Base-by-base conservation (phyloP, 2,797 vertebrate species). In the Scarus forsteni region DNA sequence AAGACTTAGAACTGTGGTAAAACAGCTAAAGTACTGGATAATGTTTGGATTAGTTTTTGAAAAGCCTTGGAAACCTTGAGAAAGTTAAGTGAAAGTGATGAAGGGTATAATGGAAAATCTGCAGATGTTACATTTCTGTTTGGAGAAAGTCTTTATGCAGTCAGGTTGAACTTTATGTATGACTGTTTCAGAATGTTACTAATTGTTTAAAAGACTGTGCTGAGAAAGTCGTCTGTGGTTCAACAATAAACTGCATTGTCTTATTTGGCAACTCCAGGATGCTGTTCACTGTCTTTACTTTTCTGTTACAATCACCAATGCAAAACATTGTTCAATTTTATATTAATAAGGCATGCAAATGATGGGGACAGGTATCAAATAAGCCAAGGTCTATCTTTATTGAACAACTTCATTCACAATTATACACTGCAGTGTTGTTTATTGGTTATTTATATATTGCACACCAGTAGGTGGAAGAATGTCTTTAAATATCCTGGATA, bases 221-320 rank as follows among this genome's bases (percentile, higher is more conserved):
- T 10, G 11, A 34, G 7, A 9, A 58, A 8, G 2, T 3, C 27
- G 16, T 12, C 0, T 0, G 10, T 40, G 7, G 34, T 65, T 71
- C 6, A 11, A 27, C 12, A 18, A 46, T 40, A 56, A 65, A 53
- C 38, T 60, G 50, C 11, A 57, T 65, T 65, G 56, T 10, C 79
- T 78, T 76, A 6, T 57, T 75, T 76, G 39, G 6, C 43, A 35
- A 10, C 1, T 8, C 59, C 18, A 50, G 5, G 1, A 19, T 59
- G 38, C 11, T 42, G 36, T 51, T 45, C 27, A 12, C 48, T 11
- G 15, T 57, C 14, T 64, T 61, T 40, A 10, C 13, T 0, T 35
- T 13, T 7, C 13, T 44, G 43, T 39, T 10, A 44, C 6, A 13
- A 13, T 44, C 40, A 42, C 39, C 27, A 27, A 27, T 27, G 27